Evolutionary conservation across 1,140 invertebrate species (phyloP).

Genomic region (Triops cancriformis): DNA sequence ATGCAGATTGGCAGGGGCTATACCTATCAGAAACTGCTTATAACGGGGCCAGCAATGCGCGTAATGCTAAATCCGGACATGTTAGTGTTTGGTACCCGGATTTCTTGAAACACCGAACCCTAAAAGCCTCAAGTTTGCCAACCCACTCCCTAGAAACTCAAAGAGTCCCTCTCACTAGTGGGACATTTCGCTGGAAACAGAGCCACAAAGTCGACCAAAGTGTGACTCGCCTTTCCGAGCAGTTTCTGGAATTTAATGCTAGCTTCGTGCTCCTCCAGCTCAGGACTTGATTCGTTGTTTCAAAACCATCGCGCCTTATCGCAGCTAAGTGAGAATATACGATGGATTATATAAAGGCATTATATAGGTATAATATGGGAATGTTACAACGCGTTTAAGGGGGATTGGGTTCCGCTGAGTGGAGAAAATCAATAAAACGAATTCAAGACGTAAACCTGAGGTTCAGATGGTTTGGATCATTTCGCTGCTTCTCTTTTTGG

Average conservation of each 20-base stretch:
- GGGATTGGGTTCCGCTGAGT: too few species aligned
- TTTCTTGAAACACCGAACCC: not conserved
- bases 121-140: not conserved
- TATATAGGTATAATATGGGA: too few species aligned
- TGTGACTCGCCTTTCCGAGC: not conserved
- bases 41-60: constrained; percentile 11
- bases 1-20: not conserved
- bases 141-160: too few species aligned
- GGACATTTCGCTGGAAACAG: too few species aligned
- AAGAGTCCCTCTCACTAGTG: too few species aligned
- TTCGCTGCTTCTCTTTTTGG: too few species aligned
- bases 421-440: too few species aligned
- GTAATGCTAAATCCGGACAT: constrained; percentile 5
- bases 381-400: too few species aligned
- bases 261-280: not conserved
- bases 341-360: too few species aligned
- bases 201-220: not conserved
- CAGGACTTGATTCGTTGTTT: not conserved
- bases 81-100: not conserved
- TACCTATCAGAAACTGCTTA: not conserved
- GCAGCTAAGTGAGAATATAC: too few species aligned
- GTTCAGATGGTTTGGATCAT: too few species aligned
- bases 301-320: not conserved
- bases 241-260: not conserved
- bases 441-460: too few species aligned